phyloP scores from a whole-genome alignment of 2,113 vertebrate species.

The Bubo scandiacus region DNA sequence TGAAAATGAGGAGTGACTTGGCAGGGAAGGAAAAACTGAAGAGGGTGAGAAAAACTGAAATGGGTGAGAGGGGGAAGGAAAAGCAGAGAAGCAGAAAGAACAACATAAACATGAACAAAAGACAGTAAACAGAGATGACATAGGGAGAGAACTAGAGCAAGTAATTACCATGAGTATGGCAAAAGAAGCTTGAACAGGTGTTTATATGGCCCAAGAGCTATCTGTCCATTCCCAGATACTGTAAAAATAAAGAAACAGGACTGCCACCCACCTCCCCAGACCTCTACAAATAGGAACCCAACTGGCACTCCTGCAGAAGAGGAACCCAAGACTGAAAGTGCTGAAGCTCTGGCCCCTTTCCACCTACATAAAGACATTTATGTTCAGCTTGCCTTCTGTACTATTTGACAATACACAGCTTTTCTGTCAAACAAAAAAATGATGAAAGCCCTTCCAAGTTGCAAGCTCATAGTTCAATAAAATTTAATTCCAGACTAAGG shows the following conservation, averaged over 20 bases:
- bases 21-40: neutral
- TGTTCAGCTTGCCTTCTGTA: neutral
- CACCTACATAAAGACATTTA: neutral
- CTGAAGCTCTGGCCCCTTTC: neutral
- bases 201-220: neutral
- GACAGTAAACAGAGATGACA: neutral
- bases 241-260: neutral
- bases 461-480: neutral
- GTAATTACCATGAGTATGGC: neutral
- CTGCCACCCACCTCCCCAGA: neutral
- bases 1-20: neutral
- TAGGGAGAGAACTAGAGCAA: neutral
- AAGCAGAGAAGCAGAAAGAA: neutral
- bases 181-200: neutral
- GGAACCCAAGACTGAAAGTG: neutral
- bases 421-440: neutral
- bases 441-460: neutral
- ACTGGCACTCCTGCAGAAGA: neutral
- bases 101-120: neutral
- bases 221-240: neutral
- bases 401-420: neutral
- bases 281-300: neutral
- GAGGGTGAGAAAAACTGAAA: neutral
- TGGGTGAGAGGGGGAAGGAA: neutral
- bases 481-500: neutral